Percentiles rank a stretch among this genome's conserved stretches.
phyloP scores from a whole-genome alignment of 37 sponge, comb jelly and placozoan species.

The Chondrosia reniformis region DNA sequence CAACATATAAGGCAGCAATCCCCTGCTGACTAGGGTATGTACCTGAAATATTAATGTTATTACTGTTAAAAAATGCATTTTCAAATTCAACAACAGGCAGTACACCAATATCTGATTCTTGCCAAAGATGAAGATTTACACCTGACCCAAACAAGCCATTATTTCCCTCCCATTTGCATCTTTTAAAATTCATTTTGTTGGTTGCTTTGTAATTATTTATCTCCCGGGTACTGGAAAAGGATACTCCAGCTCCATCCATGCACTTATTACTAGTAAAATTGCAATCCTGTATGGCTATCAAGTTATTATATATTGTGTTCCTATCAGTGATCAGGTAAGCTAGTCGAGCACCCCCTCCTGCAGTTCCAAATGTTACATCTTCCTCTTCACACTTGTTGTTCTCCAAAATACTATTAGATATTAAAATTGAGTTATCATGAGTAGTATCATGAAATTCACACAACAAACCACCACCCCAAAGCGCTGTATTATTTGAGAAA shows the following conservation, averaged over 20 bases:
- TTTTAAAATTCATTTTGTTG: slow-evolving; percentile 23
- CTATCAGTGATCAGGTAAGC: slow-evolving; percentile 6
- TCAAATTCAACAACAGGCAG: background rate
- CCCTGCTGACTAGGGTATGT: background rate
- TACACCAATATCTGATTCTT: background rate
- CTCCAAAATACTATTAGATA: background rate
- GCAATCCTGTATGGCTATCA: background rate
- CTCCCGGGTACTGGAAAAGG: slow-evolving; percentile 4
- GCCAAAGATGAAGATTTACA: slow-evolving; percentile 6
- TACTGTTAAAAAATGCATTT: slow-evolving; percentile 17
- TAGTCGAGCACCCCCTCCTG: slow-evolving; percentile 36
- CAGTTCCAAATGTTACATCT: slow-evolving; percentile 19
- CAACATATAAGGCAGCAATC: slow-evolving; percentile 36
- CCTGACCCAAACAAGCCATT: slow-evolving; percentile 36
- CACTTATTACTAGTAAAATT: background rate
- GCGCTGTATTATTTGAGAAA: slow-evolving; percentile 11
- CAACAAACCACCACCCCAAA: slow-evolving; percentile 51
- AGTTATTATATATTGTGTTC: background rate
- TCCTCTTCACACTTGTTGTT: background rate
- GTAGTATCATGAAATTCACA: slow-evolving; percentile 29
- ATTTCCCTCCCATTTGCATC: slow-evolving; percentile 11
- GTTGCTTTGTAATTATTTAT: background rate
- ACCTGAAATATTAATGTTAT: no score
- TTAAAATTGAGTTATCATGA: slow-evolving; percentile 16
- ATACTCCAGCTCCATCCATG: slow-evolving; percentile 45